Evolutionary conservation across 2,797 vertebrate genomes (phyloP).

Genomic region (Rhinichthys osculus): DNA sequence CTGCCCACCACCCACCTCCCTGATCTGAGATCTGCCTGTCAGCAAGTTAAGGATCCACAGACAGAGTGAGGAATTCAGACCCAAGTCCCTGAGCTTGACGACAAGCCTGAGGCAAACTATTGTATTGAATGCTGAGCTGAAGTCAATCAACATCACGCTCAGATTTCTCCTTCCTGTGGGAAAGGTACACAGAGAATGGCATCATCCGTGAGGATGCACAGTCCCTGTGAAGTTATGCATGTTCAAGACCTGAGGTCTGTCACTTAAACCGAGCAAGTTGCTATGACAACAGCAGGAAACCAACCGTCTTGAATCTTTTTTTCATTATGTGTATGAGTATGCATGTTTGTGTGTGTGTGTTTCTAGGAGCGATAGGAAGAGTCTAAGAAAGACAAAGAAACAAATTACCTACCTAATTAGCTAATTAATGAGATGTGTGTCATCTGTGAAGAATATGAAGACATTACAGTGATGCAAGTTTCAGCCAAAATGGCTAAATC

Average conservation of each 20-base stretch:
- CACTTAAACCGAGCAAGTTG: constrained; percentile 39
- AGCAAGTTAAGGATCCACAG: not conserved
- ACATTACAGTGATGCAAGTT: constrained; percentile 28
- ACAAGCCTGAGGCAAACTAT: constrained; percentile 32
- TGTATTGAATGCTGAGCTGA: constrained; percentile 24
- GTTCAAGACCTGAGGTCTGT: constrained; percentile 42
- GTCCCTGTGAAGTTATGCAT: constrained; percentile 36
- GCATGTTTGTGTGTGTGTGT: constrained; percentile 19
- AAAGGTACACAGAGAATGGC: constrained; percentile 25
- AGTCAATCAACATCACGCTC: constrained; percentile 34
- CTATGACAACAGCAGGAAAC: constrained; percentile 54
- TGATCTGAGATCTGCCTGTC: constrained; percentile 16
- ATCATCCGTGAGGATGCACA: constrained; percentile 4
- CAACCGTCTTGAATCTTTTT: constrained; percentile 37
- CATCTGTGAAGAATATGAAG: constrained; percentile 31
- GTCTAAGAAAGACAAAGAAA: constrained; percentile 18
- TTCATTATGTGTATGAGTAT: constrained; percentile 13
- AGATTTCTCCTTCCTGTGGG: constrained; percentile 33
- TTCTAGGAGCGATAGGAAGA: constrained; percentile 28
- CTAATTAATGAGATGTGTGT: constrained; percentile 32
- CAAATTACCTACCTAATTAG: constrained; percentile 64
- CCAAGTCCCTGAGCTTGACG: constrained; percentile 16
- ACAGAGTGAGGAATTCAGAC: constrained; percentile 26
- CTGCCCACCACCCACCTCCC: not conserved
- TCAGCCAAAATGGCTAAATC: not conserved